Base-by-base conservation (phyloP, 2,797 vertebrate genomes). In the Merluccius polli region DNA sequence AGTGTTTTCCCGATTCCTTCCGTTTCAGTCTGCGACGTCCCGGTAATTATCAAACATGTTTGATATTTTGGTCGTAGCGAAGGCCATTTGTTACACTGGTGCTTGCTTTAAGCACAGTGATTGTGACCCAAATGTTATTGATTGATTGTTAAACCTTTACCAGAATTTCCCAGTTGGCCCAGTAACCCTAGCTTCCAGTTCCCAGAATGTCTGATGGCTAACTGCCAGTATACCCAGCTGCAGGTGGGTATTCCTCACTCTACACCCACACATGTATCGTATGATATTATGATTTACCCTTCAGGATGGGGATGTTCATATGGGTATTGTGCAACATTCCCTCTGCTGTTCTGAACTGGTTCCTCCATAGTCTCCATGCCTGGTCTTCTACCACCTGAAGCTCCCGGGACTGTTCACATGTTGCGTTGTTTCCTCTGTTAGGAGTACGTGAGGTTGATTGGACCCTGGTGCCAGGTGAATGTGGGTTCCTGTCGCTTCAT, bases 381-480 rank as follows among this genome's bases (percentile, higher is more conserved):
- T 2, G 52, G 16, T 52, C 44, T 7, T 52, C 21, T 52, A 59
- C 27, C 59, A 27, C 59, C n/a, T 65, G 24, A 27, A 24, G 21
- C 52, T 24, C 52, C 52, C 9, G 16, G 16, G 44, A n/a, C 21
- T 59, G 3, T 44, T 44, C 12, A 44, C 41, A 13, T 52, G 44
- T 52, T 2, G 2, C 4, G 4, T 18, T 77, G 32, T 21, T 83
- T 21, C 74, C 4, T 71, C 75, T 72, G 24, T 0, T 48, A 98
- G 97, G 96, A 98, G 74, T 98, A 98, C 36, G 95, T 97, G 75
- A 92, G 96, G 12, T 92, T 98, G 75, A 92, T 96, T 12, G 93
- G 94, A 71, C 94, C 96, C 0, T 99, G 97, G 97, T 98, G 97
- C 90, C 96, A 98, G 12, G 94, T 96, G 77, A 98, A 98, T 74